A percentile compares a stretch with the other conserved stretches of the same genome.
These are phyloP conservation scores for Pagetopsis macropterus DNA, from an alignment of 2,797 vertebrate genomes.

Conservation along the genomic window DNA sequence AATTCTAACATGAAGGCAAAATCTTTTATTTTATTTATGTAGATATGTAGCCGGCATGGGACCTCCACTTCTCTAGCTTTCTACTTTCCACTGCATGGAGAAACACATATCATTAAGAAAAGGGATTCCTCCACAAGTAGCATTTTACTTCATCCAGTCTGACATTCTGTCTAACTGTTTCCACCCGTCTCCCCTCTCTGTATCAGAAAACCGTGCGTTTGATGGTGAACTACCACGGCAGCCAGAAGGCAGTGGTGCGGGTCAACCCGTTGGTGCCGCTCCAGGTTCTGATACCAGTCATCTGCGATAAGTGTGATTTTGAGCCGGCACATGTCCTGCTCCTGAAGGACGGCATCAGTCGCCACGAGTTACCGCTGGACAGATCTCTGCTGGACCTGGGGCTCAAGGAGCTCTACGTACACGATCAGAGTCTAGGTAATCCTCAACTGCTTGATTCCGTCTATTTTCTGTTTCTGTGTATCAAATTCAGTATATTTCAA, in stretches of 20 bases:
- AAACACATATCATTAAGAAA: not conserved
- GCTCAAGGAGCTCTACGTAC: conserved; percentile 93
- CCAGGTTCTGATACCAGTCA: conserved; percentile 86
- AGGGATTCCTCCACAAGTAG: not conserved
- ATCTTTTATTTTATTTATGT: too few relatives aligned
- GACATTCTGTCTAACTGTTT: not conserved
- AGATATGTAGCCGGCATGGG: not conserved
- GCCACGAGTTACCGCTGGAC: conserved; percentile 90
- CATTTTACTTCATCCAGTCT: conserved; percentile 1
- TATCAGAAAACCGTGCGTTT: conserved; percentile 92
- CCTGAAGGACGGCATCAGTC: conserved; percentile 86
- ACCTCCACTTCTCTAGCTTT: not conserved
- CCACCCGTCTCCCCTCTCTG: conserved; percentile 28
- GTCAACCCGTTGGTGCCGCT: conserved; percentile 92
- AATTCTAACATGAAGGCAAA: not conserved
- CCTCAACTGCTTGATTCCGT: not conserved
- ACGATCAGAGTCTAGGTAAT: conserved; percentile 91
- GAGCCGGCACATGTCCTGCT: conserved; percentile 89
- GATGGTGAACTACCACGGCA: conserved; percentile 94
- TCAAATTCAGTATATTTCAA: not conserved
- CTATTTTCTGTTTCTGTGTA: not conserved
- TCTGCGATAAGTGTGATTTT: conserved; percentile 96
- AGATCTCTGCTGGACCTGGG: conserved; percentile 90
- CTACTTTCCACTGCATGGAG: not conserved
- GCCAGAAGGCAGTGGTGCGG: conserved; percentile 93